phyloP scores from a whole-genome alignment of 2,113 vertebrate species.

The Todiramphus chloris region DNA sequence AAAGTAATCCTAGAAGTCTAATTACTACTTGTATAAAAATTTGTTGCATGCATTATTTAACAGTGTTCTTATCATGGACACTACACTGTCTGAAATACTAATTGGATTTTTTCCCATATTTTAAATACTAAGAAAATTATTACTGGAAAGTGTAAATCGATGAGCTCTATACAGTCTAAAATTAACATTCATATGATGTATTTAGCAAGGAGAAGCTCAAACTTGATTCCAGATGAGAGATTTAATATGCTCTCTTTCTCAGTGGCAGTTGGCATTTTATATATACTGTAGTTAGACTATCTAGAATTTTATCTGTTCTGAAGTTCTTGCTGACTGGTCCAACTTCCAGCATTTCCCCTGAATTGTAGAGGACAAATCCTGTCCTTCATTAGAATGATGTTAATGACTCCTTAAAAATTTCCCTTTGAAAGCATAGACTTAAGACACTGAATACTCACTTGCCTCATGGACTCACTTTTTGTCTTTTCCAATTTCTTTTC shows the following conservation, averaged over 20 bases:
- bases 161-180: conserved; percentile 50
- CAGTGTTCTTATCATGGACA: conserved; percentile 28
- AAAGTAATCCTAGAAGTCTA: conserved; percentile 54
- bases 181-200: conserved; percentile 38
- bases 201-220: conserved; percentile 24
- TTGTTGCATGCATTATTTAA: conserved; percentile 70
- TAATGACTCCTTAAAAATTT: not conserved
- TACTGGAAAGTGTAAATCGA: conserved; percentile 17
- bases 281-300: not conserved
- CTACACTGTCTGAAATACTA: conserved; percentile 21
- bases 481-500: not conserved
- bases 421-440: not conserved
- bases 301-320: not conserved
- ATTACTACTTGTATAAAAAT: conserved; percentile 64
- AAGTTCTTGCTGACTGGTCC: conserved; percentile 13
- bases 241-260: conserved; percentile 16
- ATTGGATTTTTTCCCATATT: conserved; percentile 36
- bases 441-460: not conserved
- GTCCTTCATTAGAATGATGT: not conserved
- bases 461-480: not conserved
- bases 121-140: conserved; percentile 53
- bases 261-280: not conserved
- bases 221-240: not conserved
- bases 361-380: not conserved
- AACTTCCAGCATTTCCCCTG: not conserved